Conservation (phyloP, 2,797 vertebrate genomes). For the Sebastes jordani region DNA sequence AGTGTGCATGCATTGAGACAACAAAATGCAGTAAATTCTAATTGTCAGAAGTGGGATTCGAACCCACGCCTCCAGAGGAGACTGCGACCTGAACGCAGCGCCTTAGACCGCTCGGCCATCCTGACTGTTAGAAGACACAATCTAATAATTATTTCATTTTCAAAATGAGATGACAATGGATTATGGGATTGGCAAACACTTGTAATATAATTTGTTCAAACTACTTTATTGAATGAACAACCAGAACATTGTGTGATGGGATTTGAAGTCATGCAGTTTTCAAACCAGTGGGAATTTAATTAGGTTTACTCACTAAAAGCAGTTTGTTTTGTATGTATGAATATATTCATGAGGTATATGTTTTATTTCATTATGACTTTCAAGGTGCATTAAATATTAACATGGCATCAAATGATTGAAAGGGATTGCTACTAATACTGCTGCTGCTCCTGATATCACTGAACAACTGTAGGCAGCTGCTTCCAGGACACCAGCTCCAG, state of each 20-base stretch:
- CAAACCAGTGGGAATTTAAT: background rate
- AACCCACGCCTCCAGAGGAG: background rate
- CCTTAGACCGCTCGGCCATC: background rate
- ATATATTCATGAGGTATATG: background rate
- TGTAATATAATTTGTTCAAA: background rate
- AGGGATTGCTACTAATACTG: background rate
- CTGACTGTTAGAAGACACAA: rapidly evolving
- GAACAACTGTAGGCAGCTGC: background rate
- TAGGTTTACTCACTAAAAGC: background rate
- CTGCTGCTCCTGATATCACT: background rate
- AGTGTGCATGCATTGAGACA: too few species aligned
- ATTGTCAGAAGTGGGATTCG: background rate
- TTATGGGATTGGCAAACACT: too few species aligned
- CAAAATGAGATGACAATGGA: too few species aligned
- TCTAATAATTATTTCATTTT: too few species aligned
- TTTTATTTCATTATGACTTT: background rate
- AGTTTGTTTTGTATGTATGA: background rate
- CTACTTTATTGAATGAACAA: background rate
- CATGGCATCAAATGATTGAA: background rate
- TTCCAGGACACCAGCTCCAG: background rate
- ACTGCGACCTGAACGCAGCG: background rate
- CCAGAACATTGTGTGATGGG: background rate
- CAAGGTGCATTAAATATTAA: background rate
- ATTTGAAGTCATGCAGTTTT: background rate
- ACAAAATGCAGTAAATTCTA: too few species aligned